Conservation (phyloP, 2,888 invertebrate species). For the Acleris literana region DNA sequence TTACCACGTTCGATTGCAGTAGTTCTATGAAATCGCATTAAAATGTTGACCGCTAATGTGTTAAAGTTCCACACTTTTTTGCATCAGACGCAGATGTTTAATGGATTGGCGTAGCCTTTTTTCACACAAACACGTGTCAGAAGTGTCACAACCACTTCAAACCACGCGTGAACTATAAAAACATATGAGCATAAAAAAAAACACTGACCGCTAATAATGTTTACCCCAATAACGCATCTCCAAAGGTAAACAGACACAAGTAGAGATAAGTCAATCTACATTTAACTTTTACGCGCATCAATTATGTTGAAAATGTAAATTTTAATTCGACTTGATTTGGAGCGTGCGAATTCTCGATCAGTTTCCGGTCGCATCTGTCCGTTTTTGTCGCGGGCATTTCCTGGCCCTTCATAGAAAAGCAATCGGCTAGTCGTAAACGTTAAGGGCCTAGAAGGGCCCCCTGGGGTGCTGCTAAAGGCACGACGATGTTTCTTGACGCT, state of each 20-base stretch:
- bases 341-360: slow-evolving; percentile 49
- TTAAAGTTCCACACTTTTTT: slow-evolving; percentile 25
- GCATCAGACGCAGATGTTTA: slow-evolving; percentile 5
- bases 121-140: slow-evolving; percentile 14
- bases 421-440: slow-evolving; percentile 87
- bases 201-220: neutral
- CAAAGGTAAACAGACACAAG: too few species aligned
- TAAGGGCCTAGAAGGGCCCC: slow-evolving; percentile 83
- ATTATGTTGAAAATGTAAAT: neutral
- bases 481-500: slow-evolving; percentile 78
- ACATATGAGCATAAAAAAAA: slow-evolving; percentile 24
- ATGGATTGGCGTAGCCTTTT: slow-evolving; percentile 18
- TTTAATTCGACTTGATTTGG: slow-evolving; percentile 28
- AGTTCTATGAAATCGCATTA: slow-evolving; percentile 30
- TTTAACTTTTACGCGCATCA: neutral
- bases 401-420: slow-evolving; percentile 83
- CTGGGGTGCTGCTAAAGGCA: slow-evolving; percentile 82
- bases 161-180: slow-evolving; percentile 37
- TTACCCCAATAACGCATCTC: slow-evolving; percentile 47
- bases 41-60: neutral
- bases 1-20: slow-evolving; percentile 29
- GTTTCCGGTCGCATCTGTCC: slow-evolving; percentile 72
- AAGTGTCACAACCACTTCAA: slow-evolving; percentile 29
- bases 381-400: slow-evolving; percentile 70
- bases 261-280: too few species aligned